A percentile compares a stretch with the other conserved stretches of the same genome.
Evolutionary conservation across 2,113 vertebrate species (phyloP).

Genomic region (Myotis yumanensis): DNA sequence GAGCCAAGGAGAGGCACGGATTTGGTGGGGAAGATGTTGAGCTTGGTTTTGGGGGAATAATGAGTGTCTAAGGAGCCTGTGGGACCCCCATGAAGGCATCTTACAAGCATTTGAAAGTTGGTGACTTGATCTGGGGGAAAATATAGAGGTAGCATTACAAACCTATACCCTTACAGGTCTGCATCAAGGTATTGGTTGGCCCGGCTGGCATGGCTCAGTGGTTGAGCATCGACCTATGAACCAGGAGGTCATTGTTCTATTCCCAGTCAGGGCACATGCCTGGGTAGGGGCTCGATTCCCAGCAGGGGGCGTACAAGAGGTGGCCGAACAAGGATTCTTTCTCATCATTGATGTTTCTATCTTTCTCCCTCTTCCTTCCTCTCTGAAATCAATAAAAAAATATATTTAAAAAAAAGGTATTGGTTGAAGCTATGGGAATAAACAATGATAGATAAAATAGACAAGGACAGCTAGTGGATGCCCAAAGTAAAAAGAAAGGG

Average conservation of each 20-base stretch:
- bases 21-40: not conserved
- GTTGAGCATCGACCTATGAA: no score
- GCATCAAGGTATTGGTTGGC: not conserved
- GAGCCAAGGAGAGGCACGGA: not conserved
- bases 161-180: not conserved
- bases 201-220: no score
- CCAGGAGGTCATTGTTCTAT: no score
- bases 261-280: no score
- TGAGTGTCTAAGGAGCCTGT: not conserved
- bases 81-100: not conserved
- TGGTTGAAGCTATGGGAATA: not conserved
- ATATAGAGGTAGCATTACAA: not conserved
- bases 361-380: no score
- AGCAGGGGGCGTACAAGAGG: no score
- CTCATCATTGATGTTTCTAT: no score
- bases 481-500: not conserved
- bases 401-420: not conserved
- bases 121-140: slow-evolving; percentile 14
- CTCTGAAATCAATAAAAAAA: no score
- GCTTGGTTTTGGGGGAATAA: not conserved
- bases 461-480: not conserved
- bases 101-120: slow-evolving; percentile 10
- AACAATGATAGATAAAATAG: not conserved
- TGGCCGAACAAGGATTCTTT: no score
- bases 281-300: no score